Base-by-base conservation (phyloP, 2,113 vertebrate genomes). In the Tragulus kanchil region DNA sequence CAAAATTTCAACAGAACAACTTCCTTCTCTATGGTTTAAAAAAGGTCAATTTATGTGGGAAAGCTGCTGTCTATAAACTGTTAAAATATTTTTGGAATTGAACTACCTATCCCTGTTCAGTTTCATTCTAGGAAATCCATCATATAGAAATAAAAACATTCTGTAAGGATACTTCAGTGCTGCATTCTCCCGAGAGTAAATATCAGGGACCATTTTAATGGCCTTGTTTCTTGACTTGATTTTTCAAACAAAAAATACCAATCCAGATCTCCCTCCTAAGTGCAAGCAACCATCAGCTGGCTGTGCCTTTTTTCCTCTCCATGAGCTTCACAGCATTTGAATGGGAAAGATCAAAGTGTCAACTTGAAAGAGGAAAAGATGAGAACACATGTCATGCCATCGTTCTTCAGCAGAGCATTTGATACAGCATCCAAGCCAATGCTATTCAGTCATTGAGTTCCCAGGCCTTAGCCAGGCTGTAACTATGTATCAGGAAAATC, bases 171-270 rank as follows among this genome's bases (percentile, higher is more conserved):
- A 3, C 73, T 50, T 12, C 52, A 8, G 58, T 4, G 59, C 90
- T 50, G 84, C 50, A 28, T 31, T 54, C 61, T 93, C 88, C 90
- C 11, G 10, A 62, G 50, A 64, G 78, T 17, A 92, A 93, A 58
- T 8, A 78, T 84, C 56, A 25, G 36, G 16, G 28, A 48, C 15
- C 25, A 58, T 45, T 23, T 58, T 8, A 73, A 50, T 17, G n/a
- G 67, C 23, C 50, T 62, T 78, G 28, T 85, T 85, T 93, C 84
- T 56, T 83, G n/a, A 81, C 77, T 89, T 92, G 73, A 56, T 56
- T 56, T 95, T 79, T 67, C 15, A 92, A 95, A 71, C 28, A 61
- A 85, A 85, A 95, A 92, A 90, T 56, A 42, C 14, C 61, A 42
- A 2, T 3, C 48, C 50, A 21, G 21, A n/a, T 10, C 56, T 59